A percentile compares a stretch with the other conserved stretches of the same genome.
These are phyloP conservation scores for Platyrinchus mystaceus DNA, from an alignment of 2,797 vertebrate genomes.

Conservation along the genomic window DNA sequence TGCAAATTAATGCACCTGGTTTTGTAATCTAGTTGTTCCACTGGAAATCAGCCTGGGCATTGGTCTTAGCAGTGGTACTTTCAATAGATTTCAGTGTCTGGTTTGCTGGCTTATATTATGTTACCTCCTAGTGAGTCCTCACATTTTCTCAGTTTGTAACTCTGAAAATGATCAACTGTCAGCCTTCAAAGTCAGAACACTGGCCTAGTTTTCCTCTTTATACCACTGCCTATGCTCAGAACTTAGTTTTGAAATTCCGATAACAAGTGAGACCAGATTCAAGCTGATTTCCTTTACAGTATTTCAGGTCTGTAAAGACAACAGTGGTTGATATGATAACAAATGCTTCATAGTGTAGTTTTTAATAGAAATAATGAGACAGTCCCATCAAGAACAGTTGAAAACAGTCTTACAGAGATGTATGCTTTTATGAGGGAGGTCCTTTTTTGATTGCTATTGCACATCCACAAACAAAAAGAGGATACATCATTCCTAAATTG, in stretches of 20 bases:
- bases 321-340: background rate
- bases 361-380: background rate
- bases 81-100: background rate
- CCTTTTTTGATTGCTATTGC: background rate
- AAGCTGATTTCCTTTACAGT: background rate
- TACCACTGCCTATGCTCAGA: background rate
- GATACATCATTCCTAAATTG: background rate
- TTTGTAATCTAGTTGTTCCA: slow-evolving; percentile 33
- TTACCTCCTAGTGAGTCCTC: background rate
- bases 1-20: slow-evolving; percentile 36
- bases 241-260: background rate
- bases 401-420: background rate
- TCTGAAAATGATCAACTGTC: background rate
- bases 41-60: slow-evolving; percentile 14
- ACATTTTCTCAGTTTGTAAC: background rate
- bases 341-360: background rate
- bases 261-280: background rate
- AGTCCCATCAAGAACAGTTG: background rate
- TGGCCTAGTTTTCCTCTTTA: background rate
- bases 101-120: background rate
- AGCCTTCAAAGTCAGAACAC: background rate
- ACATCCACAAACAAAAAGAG: background rate
- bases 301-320: background rate
- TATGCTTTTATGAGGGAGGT: background rate
- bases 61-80: background rate